Base-by-base conservation (phyloP, 2,797 vertebrate species). In the Momotus momota region DNA sequence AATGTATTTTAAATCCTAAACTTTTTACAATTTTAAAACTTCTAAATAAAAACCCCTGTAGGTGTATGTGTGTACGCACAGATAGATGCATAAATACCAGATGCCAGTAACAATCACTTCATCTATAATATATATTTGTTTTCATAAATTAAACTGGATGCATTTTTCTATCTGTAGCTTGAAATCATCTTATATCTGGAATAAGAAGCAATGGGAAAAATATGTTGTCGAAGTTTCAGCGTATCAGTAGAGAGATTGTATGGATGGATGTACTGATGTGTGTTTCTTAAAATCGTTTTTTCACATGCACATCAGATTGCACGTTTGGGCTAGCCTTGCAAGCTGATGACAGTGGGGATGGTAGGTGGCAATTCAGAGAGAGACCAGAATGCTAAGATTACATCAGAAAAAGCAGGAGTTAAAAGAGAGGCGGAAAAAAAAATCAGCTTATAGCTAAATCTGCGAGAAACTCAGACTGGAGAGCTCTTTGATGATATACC, bases 401-500 rank as follows among this genome's bases (percentile, higher is more conserved):
- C 14, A 74, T 1, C 1, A 62, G 55, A 41, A n/a, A 61, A 85
- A 87, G 25, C 3, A 23, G 5, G 29, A 82, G 40, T 86, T 95
- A 38, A 81, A 85, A 92, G 67, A 13, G 12, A 2, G 7, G 3
- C 8, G 23, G 13, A 23, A 1, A 27, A 43, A 74, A 78, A 87
- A 81, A 93, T 69, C 33, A 62, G 12, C 67, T 95, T 95, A 94
- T 35, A 35, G 96, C 97, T 98, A 96, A 98, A 98, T 95, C 62
- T 91, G 62, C 46, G 96, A 96, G 71, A 85, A 95, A 94, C 97
- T 97, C 96, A 86, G 87, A 86, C 96, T 97, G 86, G 91, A 97
- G 96, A 92, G 81, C 93, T 97, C 97, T 97, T 98, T 89, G 94
- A 97, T 98, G 98, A 90, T 97, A 97, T 97, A 97, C 84, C 96